Evolutionary conservation across 2,888 invertebrate species (phyloP).

Genomic region (Leucophenga maculata): DNA sequence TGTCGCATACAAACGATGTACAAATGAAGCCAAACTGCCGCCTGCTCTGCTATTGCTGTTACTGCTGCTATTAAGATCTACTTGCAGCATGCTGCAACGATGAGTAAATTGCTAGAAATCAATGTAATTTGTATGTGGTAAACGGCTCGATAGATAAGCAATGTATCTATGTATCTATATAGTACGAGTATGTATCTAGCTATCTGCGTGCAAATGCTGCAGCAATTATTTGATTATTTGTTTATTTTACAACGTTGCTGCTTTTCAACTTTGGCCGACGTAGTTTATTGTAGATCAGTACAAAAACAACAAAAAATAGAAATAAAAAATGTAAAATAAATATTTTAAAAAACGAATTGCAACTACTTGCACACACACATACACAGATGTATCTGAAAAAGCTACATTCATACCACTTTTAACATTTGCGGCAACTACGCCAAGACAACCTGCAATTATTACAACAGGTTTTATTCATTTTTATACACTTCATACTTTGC

Average conservation of each 20-base stretch:
- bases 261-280: slow-evolving; percentile 16
- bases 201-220: not conserved
- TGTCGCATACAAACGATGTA: too few relatives aligned
- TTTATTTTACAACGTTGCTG: slow-evolving; percentile 6
- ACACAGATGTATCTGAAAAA: not conserved
- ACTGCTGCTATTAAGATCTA: too few relatives aligned
- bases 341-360: not conserved
- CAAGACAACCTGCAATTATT: slow-evolving; percentile 13
- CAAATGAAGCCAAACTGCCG: too few relatives aligned
- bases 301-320: not conserved
- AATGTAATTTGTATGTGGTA: slow-evolving; percentile 16
- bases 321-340: not conserved
- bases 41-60: too few relatives aligned
- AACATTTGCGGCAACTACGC: slow-evolving; percentile 7
- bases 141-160: slow-evolving; percentile 28
- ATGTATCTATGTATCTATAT: slow-evolving; percentile 10
- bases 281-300: not conserved
- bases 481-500: not conserved
- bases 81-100: not conserved
- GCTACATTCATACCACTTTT: not conserved
- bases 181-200: not conserved
- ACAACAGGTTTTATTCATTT: slow-evolving; percentile 17
- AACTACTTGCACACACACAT: not conserved
- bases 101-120: slow-evolving; percentile 28
- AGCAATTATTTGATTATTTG: slow-evolving; percentile 22